Evolutionary conservation across 1,140 invertebrate species (phyloP).

Genomic region (Aporrectodea caliginosa): DNA sequence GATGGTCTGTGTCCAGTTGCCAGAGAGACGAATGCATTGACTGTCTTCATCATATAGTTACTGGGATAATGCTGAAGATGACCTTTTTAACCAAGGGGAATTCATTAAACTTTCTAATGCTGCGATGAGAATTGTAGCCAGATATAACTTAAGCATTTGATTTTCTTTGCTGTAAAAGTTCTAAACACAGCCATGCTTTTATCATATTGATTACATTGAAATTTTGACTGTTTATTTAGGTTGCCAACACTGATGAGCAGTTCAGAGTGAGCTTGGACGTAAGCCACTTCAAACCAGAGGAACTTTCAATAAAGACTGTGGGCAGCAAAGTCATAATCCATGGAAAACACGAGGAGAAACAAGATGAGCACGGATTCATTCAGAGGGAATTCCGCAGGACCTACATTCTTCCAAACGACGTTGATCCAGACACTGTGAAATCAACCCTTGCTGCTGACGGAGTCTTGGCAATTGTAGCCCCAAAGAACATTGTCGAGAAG

Average conservation of each 20-base stretch:
- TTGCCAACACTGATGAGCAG: constrained; percentile 37
- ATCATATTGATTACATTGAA: no score
- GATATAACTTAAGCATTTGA: no score
- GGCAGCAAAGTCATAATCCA: constrained; percentile 55
- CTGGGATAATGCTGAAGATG: no score
- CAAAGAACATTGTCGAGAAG: constrained; percentile 50
- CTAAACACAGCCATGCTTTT: no score
- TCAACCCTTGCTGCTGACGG: constrained; percentile 73
- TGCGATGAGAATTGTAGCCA: no score
- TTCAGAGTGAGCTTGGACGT: constrained; percentile 48
- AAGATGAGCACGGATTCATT: constrained; percentile 64
- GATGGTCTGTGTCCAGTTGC: no score
- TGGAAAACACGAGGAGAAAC: constrained; percentile 46
- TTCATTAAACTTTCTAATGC: no score
- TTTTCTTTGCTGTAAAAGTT: no score
- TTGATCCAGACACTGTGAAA: constrained; percentile 63
- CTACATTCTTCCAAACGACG: constrained; percentile 60
- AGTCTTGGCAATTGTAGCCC: constrained; percentile 68
- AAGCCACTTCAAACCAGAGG: constrained; percentile 48
- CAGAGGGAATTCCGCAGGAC: constrained; percentile 71
- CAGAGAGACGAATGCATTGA: no score
- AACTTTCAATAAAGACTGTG: constrained; percentile 47
- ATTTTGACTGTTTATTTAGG: constrained; percentile 31
- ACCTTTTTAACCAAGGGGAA: no score
- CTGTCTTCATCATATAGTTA: no score